phyloP scores from a whole-genome alignment of 37 sponge, comb jelly and placozoan species.

The Theonella swinhoei region DNA sequence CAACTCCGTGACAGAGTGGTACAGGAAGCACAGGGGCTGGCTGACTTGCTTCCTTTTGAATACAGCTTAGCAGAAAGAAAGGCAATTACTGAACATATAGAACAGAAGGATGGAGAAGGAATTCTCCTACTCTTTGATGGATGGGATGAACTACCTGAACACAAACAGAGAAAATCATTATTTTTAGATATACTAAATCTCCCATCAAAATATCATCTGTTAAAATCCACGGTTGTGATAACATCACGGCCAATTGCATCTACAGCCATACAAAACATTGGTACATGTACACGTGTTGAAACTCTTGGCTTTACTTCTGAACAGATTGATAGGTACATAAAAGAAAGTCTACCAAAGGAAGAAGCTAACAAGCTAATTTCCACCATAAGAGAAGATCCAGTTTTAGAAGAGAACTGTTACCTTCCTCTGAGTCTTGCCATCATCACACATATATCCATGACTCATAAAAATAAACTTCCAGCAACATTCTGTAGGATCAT shows the following conservation, averaged over 20 bases:
- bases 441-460: background rate
- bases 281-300: conserved; percentile 27
- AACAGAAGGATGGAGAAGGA: background rate
- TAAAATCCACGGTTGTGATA: conserved; percentile 26
- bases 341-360: background rate
- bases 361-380: too few species aligned
- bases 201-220: background rate
- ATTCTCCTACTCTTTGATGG: conserved; percentile 32
- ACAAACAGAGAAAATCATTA: conserved; percentile 11
- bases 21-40: background rate
- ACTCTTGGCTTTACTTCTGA: conserved; percentile 9
- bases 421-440: background rate
- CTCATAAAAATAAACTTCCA: background rate
- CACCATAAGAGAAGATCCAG: too few species aligned
- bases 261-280: conserved; percentile 6
- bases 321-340: conserved; percentile 1
- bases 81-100: background rate
- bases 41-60: background rate
- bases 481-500: background rate
- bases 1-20: background rate
- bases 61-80: background rate
- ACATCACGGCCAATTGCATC: conserved; percentile 35
- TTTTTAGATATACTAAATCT: conserved; percentile 23
- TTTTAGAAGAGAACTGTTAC: too few species aligned
- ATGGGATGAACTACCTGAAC: conserved; percentile 42